Percentiles rank a stretch among this genome's conserved stretches.
phyloP scores from a whole-genome alignment of 2,113 vertebrate genomes.

The Morone saxatilis region DNA sequence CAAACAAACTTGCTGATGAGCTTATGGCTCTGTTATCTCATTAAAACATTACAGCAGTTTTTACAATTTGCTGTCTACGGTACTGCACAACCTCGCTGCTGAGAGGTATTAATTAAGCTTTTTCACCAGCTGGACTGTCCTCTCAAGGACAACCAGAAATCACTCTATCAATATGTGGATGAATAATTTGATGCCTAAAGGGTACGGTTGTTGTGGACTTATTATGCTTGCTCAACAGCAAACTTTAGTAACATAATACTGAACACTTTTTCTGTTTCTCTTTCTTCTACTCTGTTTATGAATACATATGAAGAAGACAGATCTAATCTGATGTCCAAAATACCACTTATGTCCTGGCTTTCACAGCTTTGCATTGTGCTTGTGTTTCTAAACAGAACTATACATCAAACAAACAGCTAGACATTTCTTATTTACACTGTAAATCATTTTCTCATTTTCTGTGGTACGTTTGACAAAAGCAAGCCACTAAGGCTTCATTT shows the following conservation, averaged over 20 bases:
- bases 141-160: slow-evolving; percentile 35
- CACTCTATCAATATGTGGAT: slow-evolving; percentile 16
- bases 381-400: slow-evolving; percentile 1
- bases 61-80: not conserved
- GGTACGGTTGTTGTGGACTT: not conserved
- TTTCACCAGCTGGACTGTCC: slow-evolving; percentile 8
- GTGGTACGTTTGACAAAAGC: not conserved
- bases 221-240: not conserved
- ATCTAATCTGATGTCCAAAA: not conserved
- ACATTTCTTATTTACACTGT: not conserved
- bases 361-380: not conserved
- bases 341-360: not conserved
- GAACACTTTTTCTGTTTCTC: not conserved
- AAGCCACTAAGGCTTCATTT: not conserved
- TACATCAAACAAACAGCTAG: not conserved
- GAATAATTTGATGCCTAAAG: slow-evolving; percentile 6
- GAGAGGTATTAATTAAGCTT: slow-evolving; percentile 23
- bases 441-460: not conserved
- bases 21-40: not conserved
- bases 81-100: not conserved
- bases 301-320: not conserved
- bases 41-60: not conserved
- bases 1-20: not conserved
- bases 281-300: not conserved
- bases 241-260: not conserved